These are phyloP conservation scores for Neodiprion fabricii DNA, from an alignment of 1,140 invertebrate genomes.

Conservation along the genomic window DNA sequence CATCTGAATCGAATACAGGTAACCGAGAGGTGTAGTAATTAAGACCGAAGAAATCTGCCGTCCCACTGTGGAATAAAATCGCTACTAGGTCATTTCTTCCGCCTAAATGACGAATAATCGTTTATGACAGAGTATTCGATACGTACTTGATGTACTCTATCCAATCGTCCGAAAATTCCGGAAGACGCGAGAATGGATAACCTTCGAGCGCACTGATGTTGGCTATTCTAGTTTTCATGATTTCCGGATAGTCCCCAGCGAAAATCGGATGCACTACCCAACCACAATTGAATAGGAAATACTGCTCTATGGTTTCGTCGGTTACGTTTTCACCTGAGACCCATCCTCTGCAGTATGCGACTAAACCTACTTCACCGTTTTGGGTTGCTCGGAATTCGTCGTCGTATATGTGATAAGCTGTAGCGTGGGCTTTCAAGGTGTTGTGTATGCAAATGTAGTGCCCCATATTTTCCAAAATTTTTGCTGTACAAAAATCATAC, in stretches of 20 bases:
- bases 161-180: slow-evolving; percentile 59
- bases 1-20: slow-evolving; percentile 31
- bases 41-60: slow-evolving; percentile 65
- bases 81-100: too few relatives aligned
- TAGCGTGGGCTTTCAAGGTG: slow-evolving; percentile 57
- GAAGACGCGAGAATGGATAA: slow-evolving; percentile 54
- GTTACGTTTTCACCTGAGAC: too few relatives aligned
- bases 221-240: slow-evolving; percentile 57
- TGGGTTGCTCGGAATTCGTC: slow-evolving; percentile 24
- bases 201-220: slow-evolving; percentile 60
- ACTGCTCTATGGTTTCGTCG: too few relatives aligned
- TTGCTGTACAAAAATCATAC: too few relatives aligned
- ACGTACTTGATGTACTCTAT: slow-evolving; percentile 42
- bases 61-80: slow-evolving; percentile 43
- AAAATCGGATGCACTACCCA: too few relatives aligned
- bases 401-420: slow-evolving; percentile 36
- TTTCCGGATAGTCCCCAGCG: slow-evolving; percentile 46
- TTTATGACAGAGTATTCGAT: too few relatives aligned
- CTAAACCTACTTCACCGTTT: slow-evolving; percentile 26
- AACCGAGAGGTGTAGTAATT: slow-evolving; percentile 63
- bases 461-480: too few relatives aligned
- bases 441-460: slow-evolving; percentile 60
- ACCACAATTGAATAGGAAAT: too few relatives aligned
- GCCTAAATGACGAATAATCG: too few relatives aligned
- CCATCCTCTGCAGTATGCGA: not conserved